These are phyloP conservation scores for Penelope pileata DNA, from an alignment of 2,113 vertebrate genomes.

Conservation along the genomic window DNA sequence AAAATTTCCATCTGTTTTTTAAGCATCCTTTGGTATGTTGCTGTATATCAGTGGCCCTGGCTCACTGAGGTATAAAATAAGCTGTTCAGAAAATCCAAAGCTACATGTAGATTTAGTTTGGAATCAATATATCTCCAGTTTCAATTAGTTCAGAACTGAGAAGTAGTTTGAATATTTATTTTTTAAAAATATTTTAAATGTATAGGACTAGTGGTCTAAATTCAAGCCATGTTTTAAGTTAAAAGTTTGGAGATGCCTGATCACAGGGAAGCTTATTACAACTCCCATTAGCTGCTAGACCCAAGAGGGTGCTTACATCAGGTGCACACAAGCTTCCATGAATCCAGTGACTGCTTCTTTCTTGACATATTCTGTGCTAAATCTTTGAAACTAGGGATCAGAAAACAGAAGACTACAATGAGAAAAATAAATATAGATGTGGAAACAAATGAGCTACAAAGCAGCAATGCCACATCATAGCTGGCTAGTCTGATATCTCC, in stretches of 20 bases:
- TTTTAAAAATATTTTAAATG: background rate
- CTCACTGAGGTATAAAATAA: background rate
- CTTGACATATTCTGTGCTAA: background rate
- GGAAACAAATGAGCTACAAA: background rate
- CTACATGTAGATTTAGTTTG: background rate
- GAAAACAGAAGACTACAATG: background rate
- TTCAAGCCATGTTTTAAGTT: background rate
- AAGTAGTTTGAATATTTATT: background rate
- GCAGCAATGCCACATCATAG: background rate
- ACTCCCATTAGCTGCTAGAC: background rate
- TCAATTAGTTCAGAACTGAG: background rate
- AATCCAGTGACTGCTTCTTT: background rate
- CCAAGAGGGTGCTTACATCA: background rate
- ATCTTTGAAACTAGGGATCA: background rate
- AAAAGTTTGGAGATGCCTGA: background rate
- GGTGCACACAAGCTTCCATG: background rate
- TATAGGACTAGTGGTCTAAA: background rate
- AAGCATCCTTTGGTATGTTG: background rate
- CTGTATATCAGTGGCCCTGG: accelerated
- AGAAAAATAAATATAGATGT: background rate
- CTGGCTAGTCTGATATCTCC: background rate
- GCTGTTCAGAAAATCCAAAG: background rate
- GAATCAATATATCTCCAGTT: background rate
- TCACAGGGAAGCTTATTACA: background rate
- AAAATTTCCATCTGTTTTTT: background rate